Evolutionary conservation across 1,140 invertebrate genomes (phyloP), one percentile per base, ranked within the genome.

Genomic region (Thrips palmi): DNA sequence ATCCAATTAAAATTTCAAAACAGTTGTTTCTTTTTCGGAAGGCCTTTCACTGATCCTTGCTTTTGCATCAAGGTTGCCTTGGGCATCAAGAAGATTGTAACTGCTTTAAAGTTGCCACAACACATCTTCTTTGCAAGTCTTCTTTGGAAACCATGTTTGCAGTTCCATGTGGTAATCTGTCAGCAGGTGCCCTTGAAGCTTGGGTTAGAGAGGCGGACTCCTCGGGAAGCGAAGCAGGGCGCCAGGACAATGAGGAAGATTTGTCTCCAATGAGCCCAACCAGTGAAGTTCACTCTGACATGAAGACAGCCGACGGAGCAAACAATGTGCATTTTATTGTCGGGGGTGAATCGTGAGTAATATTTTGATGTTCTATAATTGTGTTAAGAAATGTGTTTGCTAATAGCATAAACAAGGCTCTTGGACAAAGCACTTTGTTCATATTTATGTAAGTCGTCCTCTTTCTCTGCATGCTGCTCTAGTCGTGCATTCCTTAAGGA

Each of bases 181-280:
- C 17, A 18, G 25, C 20, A 28, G 12, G 23, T 32, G 35, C 37
- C 36, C 20, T 38, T 41, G 25, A 20, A 31, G 20, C 32, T 33
- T 24, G 33, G 25, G 33, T 42, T 42, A 17, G 51, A 52, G 49
- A 51, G 47, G 55, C 49, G 12, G 54, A 54, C 44, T 57, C 56
- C 30, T 59, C 57, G 8, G 55, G 52, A 33, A 59, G 58, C 45
- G 58, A 60, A 39, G 50, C 46, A 27, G 55, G 54, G 32, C 54
- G 50, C 45, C 51, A 57, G 7, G 57, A 58, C 6, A 52, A 58
- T 29, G 56, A 59, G 27, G 30, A 39, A 12, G 25, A 40, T 34
- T 28, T 40, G 19, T 40, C 19, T 20, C 38, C 37, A 3, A 41
- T 18, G 28, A 39, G 30, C 34, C 25, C 25, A n/a, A n/a, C n/a